These are phyloP conservation scores for Melieria crassipennis DNA, from an alignment of 2,888 invertebrate species.

Conservation along the genomic window DNA sequence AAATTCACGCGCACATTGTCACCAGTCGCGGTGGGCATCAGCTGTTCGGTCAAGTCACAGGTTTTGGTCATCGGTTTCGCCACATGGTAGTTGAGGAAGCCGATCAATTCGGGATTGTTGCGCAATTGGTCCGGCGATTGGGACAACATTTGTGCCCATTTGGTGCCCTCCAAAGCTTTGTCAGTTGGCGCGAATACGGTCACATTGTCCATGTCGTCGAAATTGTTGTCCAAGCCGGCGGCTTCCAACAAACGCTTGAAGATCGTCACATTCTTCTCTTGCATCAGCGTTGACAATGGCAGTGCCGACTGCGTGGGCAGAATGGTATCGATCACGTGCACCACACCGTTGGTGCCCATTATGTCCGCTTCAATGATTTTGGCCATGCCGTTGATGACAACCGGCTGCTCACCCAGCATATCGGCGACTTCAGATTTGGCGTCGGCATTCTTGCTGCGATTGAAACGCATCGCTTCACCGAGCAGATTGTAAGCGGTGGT, in stretches of 20 bases:
- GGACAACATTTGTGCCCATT: constrained; percentile 59
- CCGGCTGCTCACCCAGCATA: constrained; percentile 61
- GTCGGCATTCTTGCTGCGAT: constrained; percentile 46
- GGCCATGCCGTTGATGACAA: constrained; percentile 69
- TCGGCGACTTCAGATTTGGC: constrained; percentile 67
- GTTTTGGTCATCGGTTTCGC: constrained; percentile 69
- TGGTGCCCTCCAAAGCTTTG: constrained; percentile 70
- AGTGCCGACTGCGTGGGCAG: constrained; percentile 71
- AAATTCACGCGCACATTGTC: constrained; percentile 71
- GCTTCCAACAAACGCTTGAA: constrained; percentile 70
- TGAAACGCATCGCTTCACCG: constrained; percentile 62
- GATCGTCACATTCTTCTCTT: constrained; percentile 71
- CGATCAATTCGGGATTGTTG: constrained; percentile 66
- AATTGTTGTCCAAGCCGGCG: constrained; percentile 68
- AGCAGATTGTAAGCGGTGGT: constrained; percentile 64
- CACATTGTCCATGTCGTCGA: constrained; percentile 70
- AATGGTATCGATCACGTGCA: constrained; percentile 75
- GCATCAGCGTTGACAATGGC: constrained; percentile 66
- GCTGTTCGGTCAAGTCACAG: constrained; percentile 70
- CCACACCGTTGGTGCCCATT: constrained; percentile 78
- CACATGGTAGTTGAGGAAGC: constrained; percentile 74
- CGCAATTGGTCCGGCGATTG: constrained; percentile 62
- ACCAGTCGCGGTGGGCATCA: constrained; percentile 67
- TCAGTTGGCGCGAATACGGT: constrained; percentile 75
- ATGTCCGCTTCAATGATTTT: constrained; percentile 71